Percentiles rank a stretch among this genome's conserved stretches.
These are phyloP conservation scores for Tachuris rubrigastra DNA, from an alignment of 2,113 vertebrate species.

Conservation along the genomic window DNA sequence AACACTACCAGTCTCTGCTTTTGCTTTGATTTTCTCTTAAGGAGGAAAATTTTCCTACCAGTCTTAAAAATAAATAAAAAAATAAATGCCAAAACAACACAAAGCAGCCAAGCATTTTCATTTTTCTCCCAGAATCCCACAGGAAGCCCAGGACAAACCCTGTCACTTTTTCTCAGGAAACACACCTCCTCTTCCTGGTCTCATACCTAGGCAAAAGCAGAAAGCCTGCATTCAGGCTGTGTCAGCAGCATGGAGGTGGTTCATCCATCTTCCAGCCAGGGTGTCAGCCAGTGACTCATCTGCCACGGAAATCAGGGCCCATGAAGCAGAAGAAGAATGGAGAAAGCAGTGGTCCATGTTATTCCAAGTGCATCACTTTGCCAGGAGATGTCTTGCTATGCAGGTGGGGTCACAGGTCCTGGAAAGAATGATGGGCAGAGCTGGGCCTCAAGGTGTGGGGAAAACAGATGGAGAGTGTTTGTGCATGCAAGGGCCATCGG, in stretches of 20 bases:
- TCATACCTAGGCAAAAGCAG: background rate
- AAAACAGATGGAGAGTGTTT: background rate
- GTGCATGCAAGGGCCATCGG: fast-evolving
- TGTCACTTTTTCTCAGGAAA: background rate
- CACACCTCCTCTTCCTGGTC: background rate
- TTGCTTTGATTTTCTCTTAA: background rate
- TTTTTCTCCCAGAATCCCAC: background rate
- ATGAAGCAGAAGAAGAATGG: conserved; percentile 10
- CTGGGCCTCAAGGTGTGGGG: background rate
- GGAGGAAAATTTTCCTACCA: background rate
- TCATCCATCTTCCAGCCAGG: background rate
- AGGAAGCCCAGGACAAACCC: background rate
- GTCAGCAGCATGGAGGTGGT: background rate
- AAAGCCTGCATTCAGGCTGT: background rate
- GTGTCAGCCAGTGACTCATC: conserved; percentile 37
- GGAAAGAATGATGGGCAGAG: background rate
- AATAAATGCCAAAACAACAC: background rate
- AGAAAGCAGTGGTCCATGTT: background rate
- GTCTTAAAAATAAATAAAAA: background rate
- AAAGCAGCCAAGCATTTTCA: background rate
- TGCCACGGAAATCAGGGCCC: background rate
- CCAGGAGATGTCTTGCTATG: background rate
- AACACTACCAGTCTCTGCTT: background rate
- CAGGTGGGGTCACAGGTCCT: background rate
- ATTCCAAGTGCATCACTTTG: background rate